These are phyloP conservation scores for Diplogasteroides magnus DNA, from an alignment of 1,140 invertebrate genomes.

Conservation along the genomic window DNA sequence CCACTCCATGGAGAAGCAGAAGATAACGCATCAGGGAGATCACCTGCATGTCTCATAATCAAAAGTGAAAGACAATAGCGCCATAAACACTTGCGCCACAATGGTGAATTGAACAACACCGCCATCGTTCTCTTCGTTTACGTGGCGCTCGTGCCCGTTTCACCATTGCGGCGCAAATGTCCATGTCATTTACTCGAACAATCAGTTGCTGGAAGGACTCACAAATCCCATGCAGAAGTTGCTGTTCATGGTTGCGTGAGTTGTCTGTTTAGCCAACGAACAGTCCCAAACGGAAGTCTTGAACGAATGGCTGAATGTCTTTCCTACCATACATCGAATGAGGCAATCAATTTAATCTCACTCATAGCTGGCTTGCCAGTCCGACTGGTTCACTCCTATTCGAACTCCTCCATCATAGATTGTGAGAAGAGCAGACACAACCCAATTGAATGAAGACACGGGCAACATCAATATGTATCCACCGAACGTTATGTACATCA, in stretches of 20 bases:
- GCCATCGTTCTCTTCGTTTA: no score
- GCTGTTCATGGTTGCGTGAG: background rate
- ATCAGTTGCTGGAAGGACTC: no score
- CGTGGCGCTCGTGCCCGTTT: no score
- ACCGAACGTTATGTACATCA: background rate
- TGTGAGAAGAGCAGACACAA: background rate
- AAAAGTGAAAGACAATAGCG: no score
- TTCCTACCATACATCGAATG: background rate
- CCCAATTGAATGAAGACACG: background rate
- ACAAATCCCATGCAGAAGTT: background rate
- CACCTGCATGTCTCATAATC: background rate
- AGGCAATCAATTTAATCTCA: background rate
- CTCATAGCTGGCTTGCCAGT: no score
- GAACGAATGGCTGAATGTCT: background rate
- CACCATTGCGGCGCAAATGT: no score
- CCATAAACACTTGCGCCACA: no score
- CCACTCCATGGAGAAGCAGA: no score
- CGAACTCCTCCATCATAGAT: background rate
- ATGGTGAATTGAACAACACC: no score
- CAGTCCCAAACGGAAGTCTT: background rate
- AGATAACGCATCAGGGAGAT: background rate
- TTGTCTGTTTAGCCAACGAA: background rate
- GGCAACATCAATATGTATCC: background rate
- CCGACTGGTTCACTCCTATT: background rate
- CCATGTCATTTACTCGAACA: no score